phyloP scores from a whole-genome alignment of 2,113 vertebrate species.

The Bettongia penicillata region DNA sequence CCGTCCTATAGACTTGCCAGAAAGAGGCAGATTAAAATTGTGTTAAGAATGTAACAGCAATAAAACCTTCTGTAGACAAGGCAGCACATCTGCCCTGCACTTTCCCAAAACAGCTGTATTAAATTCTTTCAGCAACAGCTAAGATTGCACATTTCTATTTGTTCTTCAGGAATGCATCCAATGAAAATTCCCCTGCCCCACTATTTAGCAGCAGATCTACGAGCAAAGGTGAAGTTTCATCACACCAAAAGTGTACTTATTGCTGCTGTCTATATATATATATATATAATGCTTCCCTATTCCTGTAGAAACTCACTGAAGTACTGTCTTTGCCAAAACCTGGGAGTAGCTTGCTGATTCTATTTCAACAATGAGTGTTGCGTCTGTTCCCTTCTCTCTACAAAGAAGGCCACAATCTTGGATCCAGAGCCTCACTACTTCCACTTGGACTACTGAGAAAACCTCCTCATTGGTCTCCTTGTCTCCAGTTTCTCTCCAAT shows the following conservation, averaged over 20 bases:
- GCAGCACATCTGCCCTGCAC: slow-evolving; percentile 43
- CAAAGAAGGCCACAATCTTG: neutral
- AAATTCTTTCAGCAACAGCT: neutral
- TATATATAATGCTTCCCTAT: neutral
- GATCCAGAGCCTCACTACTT: neutral
- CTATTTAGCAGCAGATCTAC: neutral
- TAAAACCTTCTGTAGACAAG: slow-evolving; percentile 47
- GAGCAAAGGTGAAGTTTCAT: neutral
- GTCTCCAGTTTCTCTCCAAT: neutral
- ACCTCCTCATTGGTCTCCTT: neutral
- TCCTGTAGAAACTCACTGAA: neutral
- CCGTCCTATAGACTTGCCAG: neutral
- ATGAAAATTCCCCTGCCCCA: neutral
- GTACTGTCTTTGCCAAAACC: neutral
- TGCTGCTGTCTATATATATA: neutral
- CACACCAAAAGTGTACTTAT: neutral
- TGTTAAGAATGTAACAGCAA: slow-evolving; percentile 33
- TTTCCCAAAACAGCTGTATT: neutral
- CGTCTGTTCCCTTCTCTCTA: neutral
- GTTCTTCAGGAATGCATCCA: neutral
- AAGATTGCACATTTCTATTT: neutral
- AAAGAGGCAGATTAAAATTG: slow-evolving; percentile 42
- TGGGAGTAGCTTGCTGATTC: neutral
- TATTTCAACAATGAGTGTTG: neutral
- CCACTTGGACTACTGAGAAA: neutral